A percentile compares a stretch with the other conserved stretches of the same genome.
These are phyloP conservation scores for Larimichthys polyactis DNA, from an alignment of 2,113 vertebrate species.

Conservation along the genomic window DNA sequence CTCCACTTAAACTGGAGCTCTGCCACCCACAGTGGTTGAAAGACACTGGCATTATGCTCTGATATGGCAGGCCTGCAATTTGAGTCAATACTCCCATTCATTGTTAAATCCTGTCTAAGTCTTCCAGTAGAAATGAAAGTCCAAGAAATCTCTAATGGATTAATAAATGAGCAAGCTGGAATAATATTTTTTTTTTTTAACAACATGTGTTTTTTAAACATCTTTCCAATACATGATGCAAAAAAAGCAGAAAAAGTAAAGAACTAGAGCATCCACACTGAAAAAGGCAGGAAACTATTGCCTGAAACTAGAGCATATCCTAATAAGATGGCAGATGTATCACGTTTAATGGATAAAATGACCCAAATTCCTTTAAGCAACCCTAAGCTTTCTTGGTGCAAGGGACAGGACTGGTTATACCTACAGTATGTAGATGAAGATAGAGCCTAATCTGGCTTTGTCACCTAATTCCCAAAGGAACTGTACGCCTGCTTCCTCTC, in stretches of 20 bases:
- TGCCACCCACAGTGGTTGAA: slow-evolving; percentile 34
- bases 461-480: slow-evolving; percentile 56
- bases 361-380: slow-evolving; percentile 67
- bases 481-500: slow-evolving; percentile 29
- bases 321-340: slow-evolving; percentile 65
- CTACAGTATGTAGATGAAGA: slow-evolving; percentile 67
- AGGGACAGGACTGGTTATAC: slow-evolving; percentile 35
- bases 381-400: slow-evolving; percentile 31
- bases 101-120: slow-evolving; percentile 22
- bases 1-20: slow-evolving; percentile 38
- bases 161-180: neutral
- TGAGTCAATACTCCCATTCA: slow-evolving; percentile 26
- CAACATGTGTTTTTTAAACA: neutral
- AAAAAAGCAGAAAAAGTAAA: slow-evolving; percentile 23
- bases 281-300: slow-evolving; percentile 17
- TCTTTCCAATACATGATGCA: neutral
- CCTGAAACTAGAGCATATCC: slow-evolving; percentile 68
- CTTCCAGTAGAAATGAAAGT: slow-evolving; percentile 3
- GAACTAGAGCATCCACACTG: slow-evolving; percentile 39
- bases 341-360: slow-evolving; percentile 76
- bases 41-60: slow-evolving; percentile 18
- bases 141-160: slow-evolving; percentile 1
- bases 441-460: slow-evolving; percentile 58
- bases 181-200: neutral
- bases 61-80: slow-evolving; percentile 17